Conservation (phyloP, 2,113 vertebrate species). For the Otis tarda region DNA sequence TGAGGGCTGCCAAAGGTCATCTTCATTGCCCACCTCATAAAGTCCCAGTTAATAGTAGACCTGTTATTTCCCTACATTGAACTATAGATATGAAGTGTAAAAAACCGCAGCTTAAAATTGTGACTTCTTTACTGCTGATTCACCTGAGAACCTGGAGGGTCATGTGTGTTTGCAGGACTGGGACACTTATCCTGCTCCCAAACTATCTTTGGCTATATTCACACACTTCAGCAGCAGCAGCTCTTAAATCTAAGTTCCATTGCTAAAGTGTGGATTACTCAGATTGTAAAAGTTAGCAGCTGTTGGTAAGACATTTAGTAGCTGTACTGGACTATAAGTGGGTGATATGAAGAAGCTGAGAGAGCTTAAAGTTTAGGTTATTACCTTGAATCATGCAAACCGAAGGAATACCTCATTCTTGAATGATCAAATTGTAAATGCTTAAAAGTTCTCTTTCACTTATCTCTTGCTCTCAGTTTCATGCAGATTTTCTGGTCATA, state of each 20-base stretch:
- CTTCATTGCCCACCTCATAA: too few relatives aligned
- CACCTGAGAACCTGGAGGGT: not conserved
- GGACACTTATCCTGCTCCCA: not conserved
- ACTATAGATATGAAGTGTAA: not conserved
- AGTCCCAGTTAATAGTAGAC: not conserved
- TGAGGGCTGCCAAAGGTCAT: not conserved
- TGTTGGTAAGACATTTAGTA: not conserved
- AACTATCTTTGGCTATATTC: not conserved
- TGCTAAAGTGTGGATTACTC: not conserved
- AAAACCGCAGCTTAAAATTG: not conserved
- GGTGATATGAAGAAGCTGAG: not conserved
- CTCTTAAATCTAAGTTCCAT: not conserved
- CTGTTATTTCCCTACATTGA: not conserved
- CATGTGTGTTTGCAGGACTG: not conserved
- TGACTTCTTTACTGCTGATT: not conserved
- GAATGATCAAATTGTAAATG: not conserved
- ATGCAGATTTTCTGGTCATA: constrained; percentile 10
- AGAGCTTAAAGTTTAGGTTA: not conserved
- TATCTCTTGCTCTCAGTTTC: not conserved
- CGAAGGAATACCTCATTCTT: not conserved
- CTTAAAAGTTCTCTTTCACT: not conserved
- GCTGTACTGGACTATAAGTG: not conserved
- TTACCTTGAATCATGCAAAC: not conserved
- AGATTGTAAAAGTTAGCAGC: not conserved
- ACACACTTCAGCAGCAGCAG: not conserved